Percentiles rank a stretch among this genome's conserved stretches.
phyloP scores from a whole-genome alignment of 2,888 invertebrate species.

The Gortyna flavago region DNA sequence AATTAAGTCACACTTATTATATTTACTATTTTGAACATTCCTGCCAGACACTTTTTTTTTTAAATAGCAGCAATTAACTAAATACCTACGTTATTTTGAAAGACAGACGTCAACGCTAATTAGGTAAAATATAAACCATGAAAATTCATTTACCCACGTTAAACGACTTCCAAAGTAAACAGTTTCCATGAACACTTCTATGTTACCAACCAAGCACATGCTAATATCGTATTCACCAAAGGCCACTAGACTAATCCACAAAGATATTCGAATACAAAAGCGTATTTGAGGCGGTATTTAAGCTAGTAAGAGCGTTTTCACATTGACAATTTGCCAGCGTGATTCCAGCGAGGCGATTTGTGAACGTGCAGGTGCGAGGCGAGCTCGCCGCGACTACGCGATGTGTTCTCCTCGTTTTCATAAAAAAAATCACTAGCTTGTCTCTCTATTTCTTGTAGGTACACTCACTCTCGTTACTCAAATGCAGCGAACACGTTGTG shows the following conservation, averaged over 20 bases:
- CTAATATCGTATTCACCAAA: conserved; percentile 51
- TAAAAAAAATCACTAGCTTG: not conserved
- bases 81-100: not conserved
- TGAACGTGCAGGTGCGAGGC: not conserved
- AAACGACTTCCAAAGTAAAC: not conserved
- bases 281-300: conserved; percentile 22
- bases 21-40: not conserved
- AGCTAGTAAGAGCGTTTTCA: conserved; percentile 3
- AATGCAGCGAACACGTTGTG: no score
- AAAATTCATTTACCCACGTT: not conserved
- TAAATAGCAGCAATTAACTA: not conserved
- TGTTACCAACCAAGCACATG: not conserved
- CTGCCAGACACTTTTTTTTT: not conserved
- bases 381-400: not conserved
- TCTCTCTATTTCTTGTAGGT: not conserved
- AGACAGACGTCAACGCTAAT: conserved; percentile 6
- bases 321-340: not conserved
- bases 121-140: not conserved
- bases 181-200: conserved; percentile 14
- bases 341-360: not conserved
- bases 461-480: not conserved
- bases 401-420: not conserved
- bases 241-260: conserved; percentile 44
- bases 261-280: conserved; percentile 47
- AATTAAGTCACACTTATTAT: not conserved